phyloP scores from a whole-genome alignment of 37 sponge, comb jelly and placozoan genomes.

The Ephydatia muelleri region DNA sequence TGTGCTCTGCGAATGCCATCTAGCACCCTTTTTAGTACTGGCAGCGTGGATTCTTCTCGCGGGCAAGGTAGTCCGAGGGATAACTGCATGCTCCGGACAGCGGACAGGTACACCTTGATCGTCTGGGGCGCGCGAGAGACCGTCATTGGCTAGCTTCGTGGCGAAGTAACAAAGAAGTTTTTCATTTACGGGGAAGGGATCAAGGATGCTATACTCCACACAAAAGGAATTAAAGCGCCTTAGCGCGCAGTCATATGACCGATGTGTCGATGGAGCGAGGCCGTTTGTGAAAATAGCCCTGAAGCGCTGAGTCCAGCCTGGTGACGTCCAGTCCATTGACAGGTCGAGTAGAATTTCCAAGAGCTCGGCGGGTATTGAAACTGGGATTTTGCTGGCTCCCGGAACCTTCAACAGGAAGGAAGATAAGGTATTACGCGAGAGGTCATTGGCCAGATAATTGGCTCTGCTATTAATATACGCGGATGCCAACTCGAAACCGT shows the following conservation, averaged over 20 bases:
- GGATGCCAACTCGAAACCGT: background rate
- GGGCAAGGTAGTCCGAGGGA: conserved; percentile 21
- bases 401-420: conserved; percentile 32
- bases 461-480: conserved; percentile 2
- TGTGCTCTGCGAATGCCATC: conserved; percentile 12
- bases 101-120: conserved; percentile 20
- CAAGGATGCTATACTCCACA: background rate
- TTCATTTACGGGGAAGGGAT: conserved; percentile 5
- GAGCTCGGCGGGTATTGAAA: conserved; percentile 7
- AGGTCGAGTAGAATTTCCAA: conserved; percentile 4
- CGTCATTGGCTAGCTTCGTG: background rate
- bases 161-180: conserved; percentile 9
- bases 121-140: background rate
- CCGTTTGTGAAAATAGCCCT: conserved; percentile 12
- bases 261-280: conserved; percentile 5
- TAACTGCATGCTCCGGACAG: conserved; percentile 13
- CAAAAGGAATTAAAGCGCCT: conserved; percentile 33
- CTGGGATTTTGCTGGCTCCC: conserved; percentile 4
- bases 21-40: conserved; percentile 4
- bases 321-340: conserved; percentile 24
- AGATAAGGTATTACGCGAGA: conserved; percentile 21
- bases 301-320: conserved; percentile 12
- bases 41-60: conserved; percentile 10
- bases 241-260: conserved; percentile 9
- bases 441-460: conserved; percentile 14